Evolutionary conservation across 2,888 invertebrate species (phyloP).

Genomic region (Ormyrus pomaceus): DNA sequence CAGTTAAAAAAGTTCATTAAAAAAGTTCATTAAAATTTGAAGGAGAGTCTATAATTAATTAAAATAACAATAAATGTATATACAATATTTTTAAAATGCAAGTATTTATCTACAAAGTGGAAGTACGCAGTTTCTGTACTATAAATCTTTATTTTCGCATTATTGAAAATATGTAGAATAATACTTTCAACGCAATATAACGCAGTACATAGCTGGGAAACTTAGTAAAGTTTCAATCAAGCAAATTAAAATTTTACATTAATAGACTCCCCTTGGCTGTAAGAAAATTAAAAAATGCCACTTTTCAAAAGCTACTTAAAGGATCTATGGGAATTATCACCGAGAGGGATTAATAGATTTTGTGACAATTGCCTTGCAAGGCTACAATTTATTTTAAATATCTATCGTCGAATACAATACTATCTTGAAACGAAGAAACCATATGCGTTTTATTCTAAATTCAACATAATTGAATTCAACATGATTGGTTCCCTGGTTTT

Average conservation of each 20-base stretch:
- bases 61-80: not conserved
- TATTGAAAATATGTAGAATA: too few relatives aligned
- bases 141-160: too few relatives aligned
- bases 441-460: conserved; percentile 18
- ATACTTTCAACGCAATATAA: too few relatives aligned
- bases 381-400: conserved; percentile 54
- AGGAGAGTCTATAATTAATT: conserved; percentile 32
- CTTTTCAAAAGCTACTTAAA: conserved; percentile 24
- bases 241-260: conserved; percentile 14
- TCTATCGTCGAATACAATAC: conserved; percentile 56
- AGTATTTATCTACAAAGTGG: not conserved
- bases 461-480: conserved; percentile 23
- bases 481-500: conserved; percentile 47
- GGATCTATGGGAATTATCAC: conserved; percentile 38
- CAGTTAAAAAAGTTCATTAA: conserved; percentile 11
- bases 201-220: too few relatives aligned
- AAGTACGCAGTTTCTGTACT: not conserved
- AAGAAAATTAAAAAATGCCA: conserved; percentile 12
- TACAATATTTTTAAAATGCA: not conserved
- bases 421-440: conserved; percentile 50
- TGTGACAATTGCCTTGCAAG: conserved; percentile 53
- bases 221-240: too few relatives aligned
- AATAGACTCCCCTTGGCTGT: conserved; percentile 34
- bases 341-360: conserved; percentile 41
- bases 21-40: conserved; percentile 1